A percentile compares a stretch with the other conserved stretches of the same genome.
Evolutionary conservation across 1,140 invertebrate species (phyloP).

Genomic region (Reticulitermes speratus): DNA sequence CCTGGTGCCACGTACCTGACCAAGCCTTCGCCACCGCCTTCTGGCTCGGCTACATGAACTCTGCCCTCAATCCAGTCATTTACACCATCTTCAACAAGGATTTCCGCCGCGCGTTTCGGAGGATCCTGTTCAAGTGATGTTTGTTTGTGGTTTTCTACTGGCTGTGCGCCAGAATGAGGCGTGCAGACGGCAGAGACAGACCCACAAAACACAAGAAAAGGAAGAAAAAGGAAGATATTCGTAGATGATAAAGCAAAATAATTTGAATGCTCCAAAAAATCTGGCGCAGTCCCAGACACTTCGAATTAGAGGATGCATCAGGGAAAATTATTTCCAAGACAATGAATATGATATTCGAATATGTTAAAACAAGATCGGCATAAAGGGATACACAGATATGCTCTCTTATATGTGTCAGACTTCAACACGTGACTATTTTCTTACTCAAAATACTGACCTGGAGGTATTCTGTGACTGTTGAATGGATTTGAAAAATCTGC

Average conservation of each 20-base stretch:
- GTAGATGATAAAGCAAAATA: not conserved
- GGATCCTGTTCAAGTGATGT: constrained; percentile 93
- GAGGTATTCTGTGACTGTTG: too few species aligned
- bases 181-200: constrained; percentile 16
- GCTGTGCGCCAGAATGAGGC: constrained; percentile 28
- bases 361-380: not conserved
- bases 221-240: constrained; percentile 8
- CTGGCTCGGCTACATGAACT: constrained; percentile 99
- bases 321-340: not conserved
- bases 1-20: constrained; percentile 68
- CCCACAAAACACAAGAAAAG: constrained; percentile 19
- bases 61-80: constrained; percentile 95
- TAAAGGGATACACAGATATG: not conserved
- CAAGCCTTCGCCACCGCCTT: constrained; percentile 93
- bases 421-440: too few species aligned
- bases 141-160: constrained; percentile 74
- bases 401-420: too few species aligned
- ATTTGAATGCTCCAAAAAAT: not conserved
- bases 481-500: not conserved
- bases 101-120: constrained; percentile 91
- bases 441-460: too few species aligned
- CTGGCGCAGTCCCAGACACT: not conserved
- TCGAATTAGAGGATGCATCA: not conserved
- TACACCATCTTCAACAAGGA: constrained; percentile 99
- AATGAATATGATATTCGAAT: not conserved